Conservation (phyloP, 1,140 invertebrate species). For the Helicoverpa zea region DNA sequence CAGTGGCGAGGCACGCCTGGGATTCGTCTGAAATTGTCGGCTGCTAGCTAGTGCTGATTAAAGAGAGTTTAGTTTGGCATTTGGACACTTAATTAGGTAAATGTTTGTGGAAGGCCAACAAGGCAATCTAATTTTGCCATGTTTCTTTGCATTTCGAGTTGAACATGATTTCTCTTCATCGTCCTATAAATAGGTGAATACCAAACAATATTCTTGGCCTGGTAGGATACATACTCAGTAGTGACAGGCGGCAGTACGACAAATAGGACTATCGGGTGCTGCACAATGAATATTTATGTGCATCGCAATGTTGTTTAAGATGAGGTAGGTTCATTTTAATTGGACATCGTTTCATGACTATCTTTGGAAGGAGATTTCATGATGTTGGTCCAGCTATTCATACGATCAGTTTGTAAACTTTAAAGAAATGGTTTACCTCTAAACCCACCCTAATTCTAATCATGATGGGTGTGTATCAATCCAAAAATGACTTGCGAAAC, state of each 20-base stretch:
- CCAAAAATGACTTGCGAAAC: too few relatives aligned
- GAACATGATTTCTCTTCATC: slow-evolving; percentile 64
- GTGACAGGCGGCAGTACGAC: slow-evolving; percentile 69
- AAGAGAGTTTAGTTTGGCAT: slow-evolving; percentile 18
- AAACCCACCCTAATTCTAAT: neutral
- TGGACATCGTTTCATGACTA: slow-evolving; percentile 6
- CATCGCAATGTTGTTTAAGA: slow-evolving; percentile 68
- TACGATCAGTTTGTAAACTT: too few relatives aligned
- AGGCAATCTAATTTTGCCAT: too few relatives aligned
- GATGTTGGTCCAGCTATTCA: neutral
- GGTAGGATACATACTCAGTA: slow-evolving; percentile 57
- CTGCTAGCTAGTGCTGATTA: slow-evolving; percentile 1
- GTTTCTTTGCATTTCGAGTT: too few relatives aligned
- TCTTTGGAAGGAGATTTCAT: neutral
- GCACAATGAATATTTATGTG: slow-evolving; percentile 78
- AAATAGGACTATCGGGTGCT: slow-evolving; percentile 73
- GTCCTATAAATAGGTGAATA: slow-evolving; percentile 74
- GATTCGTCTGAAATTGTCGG: slow-evolving; percentile 29
- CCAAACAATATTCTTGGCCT: slow-evolving; percentile 77
- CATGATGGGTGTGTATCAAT: neutral
- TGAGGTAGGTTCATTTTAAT: slow-evolving; percentile 58
- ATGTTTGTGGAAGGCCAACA: neutral
- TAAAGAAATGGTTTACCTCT: too few relatives aligned
- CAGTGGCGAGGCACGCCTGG: slow-evolving; percentile 42
- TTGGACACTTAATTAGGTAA: slow-evolving; percentile 17